phyloP scores from a whole-genome alignment of 2,797 vertebrate species.

The Syndactyla subalaris region DNA sequence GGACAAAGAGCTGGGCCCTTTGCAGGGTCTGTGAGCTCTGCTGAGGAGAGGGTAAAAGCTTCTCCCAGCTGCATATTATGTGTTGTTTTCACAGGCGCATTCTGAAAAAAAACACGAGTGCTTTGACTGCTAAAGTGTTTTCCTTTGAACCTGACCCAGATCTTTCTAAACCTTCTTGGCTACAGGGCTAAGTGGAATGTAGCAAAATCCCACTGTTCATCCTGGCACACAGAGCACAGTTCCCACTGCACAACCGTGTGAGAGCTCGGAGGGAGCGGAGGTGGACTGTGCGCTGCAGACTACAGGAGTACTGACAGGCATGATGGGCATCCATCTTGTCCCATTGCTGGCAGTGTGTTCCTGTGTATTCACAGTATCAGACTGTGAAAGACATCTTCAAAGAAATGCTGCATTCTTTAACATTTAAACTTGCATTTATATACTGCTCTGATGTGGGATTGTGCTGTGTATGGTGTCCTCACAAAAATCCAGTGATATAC shows the following conservation, averaged over 20 bases:
- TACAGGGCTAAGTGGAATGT: neutral
- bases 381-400: neutral
- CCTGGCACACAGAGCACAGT: neutral
- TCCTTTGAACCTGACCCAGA: constrained; percentile 62
- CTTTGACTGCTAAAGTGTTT: constrained; percentile 47
- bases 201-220: neutral
- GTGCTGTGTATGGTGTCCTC: fast-evolving
- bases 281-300: neutral
- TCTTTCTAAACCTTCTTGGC: neutral
- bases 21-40: neutral
- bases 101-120: neutral
- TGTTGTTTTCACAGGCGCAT: neutral
- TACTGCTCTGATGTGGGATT: neutral
- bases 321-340: neutral
- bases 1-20: neutral
- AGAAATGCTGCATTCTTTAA: neutral
- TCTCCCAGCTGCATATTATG: neutral
- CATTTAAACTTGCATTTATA: neutral
- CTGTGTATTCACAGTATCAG: neutral
- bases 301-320: neutral
- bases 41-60: neutral
- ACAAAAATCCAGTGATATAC: neutral
- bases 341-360: neutral
- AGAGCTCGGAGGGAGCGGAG: fast-evolving
- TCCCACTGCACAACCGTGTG: fast-evolving